A percentile compares a stretch with the other conserved stretches of the same genome.
Evolutionary conservation across 2,888 invertebrate species (phyloP).

Genomic region (Agriotes lineatus): DNA sequence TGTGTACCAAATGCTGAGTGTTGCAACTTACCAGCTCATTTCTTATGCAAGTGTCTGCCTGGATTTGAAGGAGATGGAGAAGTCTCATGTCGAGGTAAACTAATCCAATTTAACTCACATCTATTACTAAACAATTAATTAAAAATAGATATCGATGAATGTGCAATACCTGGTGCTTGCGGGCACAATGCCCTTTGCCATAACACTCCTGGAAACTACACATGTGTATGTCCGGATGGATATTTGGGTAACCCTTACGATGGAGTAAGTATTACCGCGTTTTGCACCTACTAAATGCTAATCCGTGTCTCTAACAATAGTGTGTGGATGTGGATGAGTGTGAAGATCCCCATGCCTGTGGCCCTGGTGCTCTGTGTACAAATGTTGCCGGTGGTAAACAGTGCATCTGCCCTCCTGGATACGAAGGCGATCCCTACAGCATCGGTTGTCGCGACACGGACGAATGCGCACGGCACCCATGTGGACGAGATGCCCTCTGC

Average conservation of each 20-base stretch:
- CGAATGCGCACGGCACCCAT: slow-evolving; percentile 81
- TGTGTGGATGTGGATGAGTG: slow-evolving; percentile 91
- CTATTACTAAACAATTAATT: slow-evolving; percentile 3
- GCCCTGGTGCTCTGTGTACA: slow-evolving; percentile 81
- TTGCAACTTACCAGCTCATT: slow-evolving; percentile 94
- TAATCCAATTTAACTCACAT: neutral
- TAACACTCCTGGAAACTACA: slow-evolving; percentile 89
- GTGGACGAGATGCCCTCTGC: slow-evolving; percentile 85
- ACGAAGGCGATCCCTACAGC: slow-evolving; percentile 81
- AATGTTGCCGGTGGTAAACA: slow-evolving; percentile 85
- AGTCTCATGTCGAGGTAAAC: slow-evolving; percentile 82
- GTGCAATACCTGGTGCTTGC: slow-evolving; percentile 83
- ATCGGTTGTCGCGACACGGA: slow-evolving; percentile 80
- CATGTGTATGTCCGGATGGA: slow-evolving; percentile 86
- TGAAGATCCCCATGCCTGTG: slow-evolving; percentile 78
- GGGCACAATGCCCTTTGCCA: slow-evolving; percentile 85
- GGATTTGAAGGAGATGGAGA: slow-evolving; percentile 94
- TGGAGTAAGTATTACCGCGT: slow-evolving; percentile 66
- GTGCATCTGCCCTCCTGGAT: slow-evolving; percentile 88
- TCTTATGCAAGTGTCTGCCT: slow-evolving; percentile 92
- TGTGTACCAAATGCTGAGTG: slow-evolving; percentile 95
- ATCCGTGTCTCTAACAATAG: slow-evolving; percentile 60
- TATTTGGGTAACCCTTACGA: slow-evolving; percentile 86
- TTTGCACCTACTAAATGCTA: neutral
- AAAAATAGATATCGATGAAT: slow-evolving; percentile 87